Conservation (phyloP, 2,888 invertebrate genomes). For the Amiota minor region DNA sequence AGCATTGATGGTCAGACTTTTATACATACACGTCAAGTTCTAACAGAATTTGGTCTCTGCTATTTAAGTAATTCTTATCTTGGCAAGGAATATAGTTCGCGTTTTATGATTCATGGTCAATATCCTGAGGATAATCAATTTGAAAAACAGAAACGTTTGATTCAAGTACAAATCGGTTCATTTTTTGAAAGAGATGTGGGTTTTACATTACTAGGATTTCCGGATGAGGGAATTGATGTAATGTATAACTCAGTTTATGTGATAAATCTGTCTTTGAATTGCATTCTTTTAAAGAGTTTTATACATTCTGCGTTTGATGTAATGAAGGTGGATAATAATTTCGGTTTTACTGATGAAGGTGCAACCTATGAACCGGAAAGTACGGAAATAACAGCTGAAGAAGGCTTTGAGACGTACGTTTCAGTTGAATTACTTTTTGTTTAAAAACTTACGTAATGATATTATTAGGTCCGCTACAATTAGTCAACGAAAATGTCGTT, state of each 20-base stretch:
- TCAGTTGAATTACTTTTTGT: conserved; percentile 3
- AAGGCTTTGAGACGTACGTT: conserved; percentile 61
- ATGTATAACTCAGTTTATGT: neutral
- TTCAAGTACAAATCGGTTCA: conserved; percentile 51
- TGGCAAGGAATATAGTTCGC: conserved; percentile 61
- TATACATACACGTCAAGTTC: conserved; percentile 63
- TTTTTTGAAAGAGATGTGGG: conserved; percentile 64
- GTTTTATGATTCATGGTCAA: conserved; percentile 60
- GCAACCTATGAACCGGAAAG: conserved; percentile 57
- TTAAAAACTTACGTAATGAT: conserved; percentile 29
- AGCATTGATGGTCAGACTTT: conserved; percentile 52
- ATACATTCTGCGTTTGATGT: conserved; percentile 69
- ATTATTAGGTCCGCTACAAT: conserved; percentile 60
- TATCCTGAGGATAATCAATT: conserved; percentile 47
- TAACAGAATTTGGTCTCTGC: conserved; percentile 72
- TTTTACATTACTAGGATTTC: conserved; percentile 65
- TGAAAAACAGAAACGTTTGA: conserved; percentile 20
- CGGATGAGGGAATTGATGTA: conserved; percentile 56
- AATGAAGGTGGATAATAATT: conserved; percentile 64
- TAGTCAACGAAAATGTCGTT: conserved; percentile 70
- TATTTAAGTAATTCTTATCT: conserved; percentile 65
- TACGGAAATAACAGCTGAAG: conserved; percentile 64
- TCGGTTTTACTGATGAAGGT: conserved; percentile 57
- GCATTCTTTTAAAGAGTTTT: conserved; percentile 54
- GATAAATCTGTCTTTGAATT: neutral